Evolutionary conservation across 64 coral and sea anemone species (phyloP).

Genomic region (Montipora efflorescens): DNA sequence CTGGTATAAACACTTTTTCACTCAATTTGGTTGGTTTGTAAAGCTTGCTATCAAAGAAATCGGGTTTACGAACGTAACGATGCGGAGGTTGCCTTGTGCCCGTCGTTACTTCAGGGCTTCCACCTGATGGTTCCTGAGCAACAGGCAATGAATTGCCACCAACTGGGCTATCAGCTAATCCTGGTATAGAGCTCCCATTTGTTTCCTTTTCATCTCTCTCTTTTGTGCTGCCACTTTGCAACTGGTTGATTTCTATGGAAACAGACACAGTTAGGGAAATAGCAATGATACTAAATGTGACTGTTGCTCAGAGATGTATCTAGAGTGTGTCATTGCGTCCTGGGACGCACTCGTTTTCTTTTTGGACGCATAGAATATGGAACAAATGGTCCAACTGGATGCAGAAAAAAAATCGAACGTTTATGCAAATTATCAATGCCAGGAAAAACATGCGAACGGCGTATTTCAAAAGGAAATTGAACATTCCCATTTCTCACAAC

Average conservation of each 20-base stretch:
- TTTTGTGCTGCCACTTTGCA: constrained; percentile 70
- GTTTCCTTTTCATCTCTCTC: constrained; percentile 18
- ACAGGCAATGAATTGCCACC: not conserved
- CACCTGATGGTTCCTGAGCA: not conserved
- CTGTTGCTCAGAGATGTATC: too few species aligned
- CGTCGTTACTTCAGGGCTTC: constrained; percentile 20
- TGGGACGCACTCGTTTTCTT: too few species aligned
- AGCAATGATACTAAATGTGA: too few species aligned
- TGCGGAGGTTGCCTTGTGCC: constrained; percentile 12
- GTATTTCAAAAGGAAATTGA: too few species aligned
- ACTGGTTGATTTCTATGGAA: constrained; percentile 85
- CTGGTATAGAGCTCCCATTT: constrained; percentile 9
- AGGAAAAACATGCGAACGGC: too few species aligned
- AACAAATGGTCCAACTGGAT: too few species aligned
- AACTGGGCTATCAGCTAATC: not conserved
- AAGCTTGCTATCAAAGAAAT: constrained; percentile 85
- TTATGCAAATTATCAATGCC: too few species aligned
- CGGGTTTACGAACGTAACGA: constrained; percentile 49
- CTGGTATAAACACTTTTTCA: constrained; percentile 95
- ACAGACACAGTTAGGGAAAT: not conserved
- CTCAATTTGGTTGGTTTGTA: constrained; percentile 92
- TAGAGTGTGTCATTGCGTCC: too few species aligned
- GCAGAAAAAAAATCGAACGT: too few species aligned
- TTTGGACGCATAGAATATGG: too few species aligned
- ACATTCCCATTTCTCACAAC: too few species aligned